Conservation (phyloP, 2,888 invertebrate species). For the Crocallis elinguaria region DNA sequence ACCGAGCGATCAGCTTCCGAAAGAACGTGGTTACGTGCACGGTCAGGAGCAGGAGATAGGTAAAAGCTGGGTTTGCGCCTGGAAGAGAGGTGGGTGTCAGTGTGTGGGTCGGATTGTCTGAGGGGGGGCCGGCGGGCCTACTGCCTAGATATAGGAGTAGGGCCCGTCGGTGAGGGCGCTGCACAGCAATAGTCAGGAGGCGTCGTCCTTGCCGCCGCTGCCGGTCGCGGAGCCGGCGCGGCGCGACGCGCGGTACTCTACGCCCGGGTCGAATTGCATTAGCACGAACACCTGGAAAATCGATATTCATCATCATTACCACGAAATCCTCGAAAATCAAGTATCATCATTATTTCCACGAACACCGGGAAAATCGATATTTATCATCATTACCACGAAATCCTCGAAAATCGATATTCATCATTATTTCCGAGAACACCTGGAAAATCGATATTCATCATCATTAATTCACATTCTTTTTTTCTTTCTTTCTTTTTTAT, state of each 20-base stretch:
- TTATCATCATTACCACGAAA: too few relatives aligned
- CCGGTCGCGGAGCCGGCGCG: slow-evolving; percentile 76
- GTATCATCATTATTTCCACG: too few relatives aligned
- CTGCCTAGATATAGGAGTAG: slow-evolving; percentile 94
- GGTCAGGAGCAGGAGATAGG: background rate
- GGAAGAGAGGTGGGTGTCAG: slow-evolving; percentile 10
- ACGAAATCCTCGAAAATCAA: too few relatives aligned
- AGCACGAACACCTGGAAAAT: slow-evolving; percentile 95
- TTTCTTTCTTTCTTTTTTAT: too few relatives aligned
- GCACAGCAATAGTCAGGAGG: slow-evolving; percentile 99
- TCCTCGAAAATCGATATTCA: too few relatives aligned
- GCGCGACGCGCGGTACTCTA: slow-evolving; percentile 96
- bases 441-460: slow-evolving; percentile 62
- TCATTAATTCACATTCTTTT: too few relatives aligned
- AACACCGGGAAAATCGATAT: slow-evolving; percentile 92
- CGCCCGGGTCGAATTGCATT: slow-evolving; percentile 99
- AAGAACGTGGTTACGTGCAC: slow-evolving; percentile 1
- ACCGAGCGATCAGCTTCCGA: background rate
- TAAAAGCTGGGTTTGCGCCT: background rate
- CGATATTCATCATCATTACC: background rate
- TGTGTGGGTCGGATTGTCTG: slow-evolving; percentile 55
- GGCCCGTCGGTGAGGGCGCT: slow-evolving; percentile 99
- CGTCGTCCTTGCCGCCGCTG: slow-evolving; percentile 91
- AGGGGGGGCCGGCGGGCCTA: slow-evolving; percentile 49
- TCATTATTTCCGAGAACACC: slow-evolving; percentile 99